Conservation (phyloP, 1,140 invertebrate species). For the Chelonus insularis region DNA sequence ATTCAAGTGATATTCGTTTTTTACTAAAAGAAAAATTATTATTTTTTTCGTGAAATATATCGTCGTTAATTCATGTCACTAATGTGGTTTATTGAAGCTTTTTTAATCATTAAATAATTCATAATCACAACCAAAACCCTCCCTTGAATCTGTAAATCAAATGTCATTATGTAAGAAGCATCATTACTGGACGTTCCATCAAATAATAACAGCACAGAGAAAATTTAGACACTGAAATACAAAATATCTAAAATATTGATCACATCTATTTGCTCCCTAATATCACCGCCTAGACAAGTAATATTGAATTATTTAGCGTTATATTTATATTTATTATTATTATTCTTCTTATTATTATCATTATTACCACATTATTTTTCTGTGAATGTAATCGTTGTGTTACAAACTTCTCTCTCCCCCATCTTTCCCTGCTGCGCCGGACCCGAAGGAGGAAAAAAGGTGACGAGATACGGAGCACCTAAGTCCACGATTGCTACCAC, state of each 20-base stretch:
- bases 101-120: too few relatives aligned
- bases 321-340: conserved; percentile 45
- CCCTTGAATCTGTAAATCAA: too few relatives aligned
- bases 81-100: too few relatives aligned
- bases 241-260: conserved; percentile 1
- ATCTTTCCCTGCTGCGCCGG: conserved; percentile 65
- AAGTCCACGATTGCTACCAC: conserved; percentile 57
- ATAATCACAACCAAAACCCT: too few relatives aligned
- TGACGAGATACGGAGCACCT: conserved; percentile 68
- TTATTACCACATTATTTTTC: conserved; percentile 52
- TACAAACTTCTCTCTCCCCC: conserved; percentile 64
- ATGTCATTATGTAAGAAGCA: too few relatives aligned
- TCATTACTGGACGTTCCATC: too few relatives aligned
- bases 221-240: neutral
- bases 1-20: too few relatives aligned
- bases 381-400: conserved; percentile 63
- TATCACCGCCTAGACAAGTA: conserved; percentile 51
- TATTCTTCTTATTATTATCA: conserved; percentile 38
- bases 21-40: too few relatives aligned
- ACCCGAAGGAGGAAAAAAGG: conserved; percentile 72
- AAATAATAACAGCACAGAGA: neutral
- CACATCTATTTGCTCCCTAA: conserved; percentile 60
- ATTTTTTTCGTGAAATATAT: too few relatives aligned
- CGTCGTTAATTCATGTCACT: too few relatives aligned
- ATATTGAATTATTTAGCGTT: conserved; percentile 57